Base-by-base conservation (phyloP, 2,797 vertebrate genomes). In the Poecilia gillii region DNA sequence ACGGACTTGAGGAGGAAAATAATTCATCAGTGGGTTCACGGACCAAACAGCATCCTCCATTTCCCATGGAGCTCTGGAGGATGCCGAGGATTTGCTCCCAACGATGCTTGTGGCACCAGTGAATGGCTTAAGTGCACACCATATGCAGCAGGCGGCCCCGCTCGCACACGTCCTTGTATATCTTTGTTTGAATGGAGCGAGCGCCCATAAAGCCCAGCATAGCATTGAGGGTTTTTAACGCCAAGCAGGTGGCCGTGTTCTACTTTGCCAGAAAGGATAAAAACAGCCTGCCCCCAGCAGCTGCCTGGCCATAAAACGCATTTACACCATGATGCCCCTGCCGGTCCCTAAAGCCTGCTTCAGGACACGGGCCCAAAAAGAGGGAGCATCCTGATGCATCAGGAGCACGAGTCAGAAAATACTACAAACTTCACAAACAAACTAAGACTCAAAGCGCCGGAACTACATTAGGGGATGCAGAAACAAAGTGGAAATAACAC, bases 261-360 rank as follows among this genome's bases (percentile, higher is more conserved):
- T 90, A 91, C 84, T 87, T 83, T 89, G 92, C 94, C 94, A 95
- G 93, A 91, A 93, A 90, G 84, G 90, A 93, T 91, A 93, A 95
- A 93, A 91, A 81, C 92, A 91, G 89, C 86, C 91, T 90, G 90
- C 91, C 85, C 88, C 87, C 85, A 73, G 93, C 95, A 96, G 95
- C 95, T 96, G 95, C 92, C 92, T 89, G 81, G 74, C 87, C 89
- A 92, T 96, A 95, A 96, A 96, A 95, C 91, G 94, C 94, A 95
- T 95, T 94, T 95, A 95, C 90, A 92, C 91, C 90, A 93, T 95
- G 91, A 95, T 96, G 92, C 93, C 91, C 89, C 6, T 79, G 91
- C 85, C 84, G 51, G 78, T 95, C 94, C 94, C 94, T 83, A 86
- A 91, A 92, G 94, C 89, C 82, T 86, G 91, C 90, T 93, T 89